Percentiles rank a stretch among this genome's conserved stretches.
Conservation (phyloP, 2,113 vertebrate genomes). For the Varanus komodoensis region DNA sequence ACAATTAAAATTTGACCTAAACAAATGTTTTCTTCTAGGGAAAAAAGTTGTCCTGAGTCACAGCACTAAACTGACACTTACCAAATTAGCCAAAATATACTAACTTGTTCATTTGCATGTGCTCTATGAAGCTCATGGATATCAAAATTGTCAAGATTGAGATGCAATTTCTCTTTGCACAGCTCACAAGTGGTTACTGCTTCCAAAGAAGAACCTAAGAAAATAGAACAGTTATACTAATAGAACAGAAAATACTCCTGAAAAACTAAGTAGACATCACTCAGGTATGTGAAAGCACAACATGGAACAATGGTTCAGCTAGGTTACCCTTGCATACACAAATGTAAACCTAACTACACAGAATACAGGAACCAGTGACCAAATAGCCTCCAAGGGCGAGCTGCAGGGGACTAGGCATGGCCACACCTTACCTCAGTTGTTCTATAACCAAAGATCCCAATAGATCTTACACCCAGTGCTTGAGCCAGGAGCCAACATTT, state of each 20-base stretch:
- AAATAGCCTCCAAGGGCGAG: background rate
- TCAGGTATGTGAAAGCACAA: background rate
- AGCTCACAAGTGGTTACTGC: constrained; percentile 96
- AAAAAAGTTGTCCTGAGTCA: constrained; percentile 52
- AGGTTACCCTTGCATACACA: constrained; percentile 20
- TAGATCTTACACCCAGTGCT: too few relatives aligned
- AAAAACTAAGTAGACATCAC: background rate
- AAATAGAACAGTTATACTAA: background rate
- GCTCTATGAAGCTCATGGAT: constrained; percentile 95
- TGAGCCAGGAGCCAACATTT: too few relatives aligned
- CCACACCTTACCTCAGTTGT: too few relatives aligned
- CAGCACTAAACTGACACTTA: constrained; percentile 76
- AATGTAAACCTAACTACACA: background rate
- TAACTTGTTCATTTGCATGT: constrained; percentile 92
- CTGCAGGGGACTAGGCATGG: too few relatives aligned
- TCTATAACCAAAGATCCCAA: too few relatives aligned
- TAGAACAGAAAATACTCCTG: accelerated
- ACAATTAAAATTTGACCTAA: background rate
- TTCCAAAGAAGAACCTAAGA: constrained; percentile 90
- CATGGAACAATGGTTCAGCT: background rate
- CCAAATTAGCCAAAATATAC: constrained; percentile 83
- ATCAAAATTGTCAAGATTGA: constrained; percentile 97
- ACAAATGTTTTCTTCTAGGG: constrained; percentile 50
- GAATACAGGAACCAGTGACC: background rate
- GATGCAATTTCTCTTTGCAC: constrained; percentile 94